Evolutionary conservation across 2,888 invertebrate species (phyloP), one percentile per base, ranked within the genome.

Genomic region (Idaea biselata): DNA sequence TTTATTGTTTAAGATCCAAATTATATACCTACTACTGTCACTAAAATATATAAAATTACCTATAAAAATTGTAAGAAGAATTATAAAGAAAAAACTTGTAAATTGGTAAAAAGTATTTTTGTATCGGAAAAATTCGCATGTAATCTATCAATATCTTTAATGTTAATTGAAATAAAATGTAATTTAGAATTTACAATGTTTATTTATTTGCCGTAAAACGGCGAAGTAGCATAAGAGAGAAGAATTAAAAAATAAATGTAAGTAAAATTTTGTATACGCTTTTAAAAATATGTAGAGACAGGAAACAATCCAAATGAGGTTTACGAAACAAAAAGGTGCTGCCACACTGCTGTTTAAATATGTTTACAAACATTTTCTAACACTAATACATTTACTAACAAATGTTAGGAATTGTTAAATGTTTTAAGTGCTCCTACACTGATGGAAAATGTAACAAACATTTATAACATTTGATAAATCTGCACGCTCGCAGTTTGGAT

Each of bases 241-340:
- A 73, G 72, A 75, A 73, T 73, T 68, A 25, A 25, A 25, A 25
- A 25, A 70, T 74, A 83, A 44, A 81, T 83, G 91, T 91, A 89
- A 90, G 90, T 90, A 89, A 80, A 71, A 72, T 70, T 82, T 80
- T 73, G 76, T 74, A 74, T 71, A 76, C 80, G 84, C 81, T 82
- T 81, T 76, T 33, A 14, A 79, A n/a, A 78, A 78, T 72, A 67
- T 68, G 82, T 89, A 91, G 91, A 89, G 92, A 89, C 91, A 91
- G 91, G 92, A 92, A 92, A 91, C 92, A 80, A 83, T 89, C 86
- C 81, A 71, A n/a, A 76, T 44, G 80, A 84, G 86, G 86, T 86
- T 25, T 25, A 25, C 25, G 25, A 25, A 25, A 83, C 85, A 73
- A n/a, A n/a, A n/a, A n/a, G n/a, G n/a, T n/a, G n/a, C n/a, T n/a